Evolutionary conservation across 2,113 vertebrate species (phyloP).

Genomic region (Lanius collurio): DNA sequence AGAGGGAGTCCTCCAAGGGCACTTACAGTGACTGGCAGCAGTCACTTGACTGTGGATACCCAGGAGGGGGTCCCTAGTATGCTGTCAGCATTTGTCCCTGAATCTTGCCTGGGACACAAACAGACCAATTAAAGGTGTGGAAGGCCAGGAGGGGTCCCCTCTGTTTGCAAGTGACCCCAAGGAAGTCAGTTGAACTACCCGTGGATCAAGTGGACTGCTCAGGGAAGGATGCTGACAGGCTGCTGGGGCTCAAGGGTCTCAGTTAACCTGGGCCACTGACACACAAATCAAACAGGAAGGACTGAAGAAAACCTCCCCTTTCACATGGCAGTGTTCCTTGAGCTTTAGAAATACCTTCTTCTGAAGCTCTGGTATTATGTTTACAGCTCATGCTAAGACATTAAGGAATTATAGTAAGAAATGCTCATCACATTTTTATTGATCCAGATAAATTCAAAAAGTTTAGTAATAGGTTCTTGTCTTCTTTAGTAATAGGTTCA

Average conservation of each 20-base stretch:
- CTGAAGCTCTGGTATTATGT: neutral
- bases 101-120: neutral
- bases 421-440: neutral
- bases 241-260: neutral
- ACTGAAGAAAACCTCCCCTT: neutral
- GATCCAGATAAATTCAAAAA: neutral
- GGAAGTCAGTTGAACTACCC: neutral
- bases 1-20: neutral
- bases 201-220: neutral
- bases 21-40: neutral
- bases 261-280: neutral
- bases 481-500: neutral
- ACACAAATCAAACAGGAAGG: neutral
- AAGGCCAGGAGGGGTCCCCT: neutral
- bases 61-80: neutral
- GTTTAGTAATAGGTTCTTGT: neutral
- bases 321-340: rapidly evolving
- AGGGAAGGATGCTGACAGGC: neutral
- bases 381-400: neutral
- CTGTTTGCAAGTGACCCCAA: neutral
- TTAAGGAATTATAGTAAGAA: neutral
- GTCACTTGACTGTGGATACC: neutral
- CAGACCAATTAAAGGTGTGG: neutral
- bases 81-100: neutral
- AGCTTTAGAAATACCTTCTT: neutral